A percentile compares a stretch with the other conserved stretches of the same genome.
Conservation (phyloP, 37 sponge, comb jelly and placozoan species). For the Chondrilla cf. caribensis region DNA sequence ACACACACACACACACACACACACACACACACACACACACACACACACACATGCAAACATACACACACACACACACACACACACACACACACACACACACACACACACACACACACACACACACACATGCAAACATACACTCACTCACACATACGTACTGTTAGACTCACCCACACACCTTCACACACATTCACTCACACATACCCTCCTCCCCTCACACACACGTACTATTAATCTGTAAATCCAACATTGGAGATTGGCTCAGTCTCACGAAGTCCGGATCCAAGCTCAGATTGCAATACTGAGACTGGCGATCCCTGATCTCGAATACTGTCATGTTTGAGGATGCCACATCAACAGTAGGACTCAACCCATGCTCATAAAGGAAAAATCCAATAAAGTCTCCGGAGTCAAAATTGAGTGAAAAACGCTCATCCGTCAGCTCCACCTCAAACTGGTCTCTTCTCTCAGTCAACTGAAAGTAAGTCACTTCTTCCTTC, state of each 20-base stretch:
- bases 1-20: not conserved
- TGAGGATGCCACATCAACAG: not conserved
- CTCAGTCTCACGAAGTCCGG: too few relatives aligned
- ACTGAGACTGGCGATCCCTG: not conserved
- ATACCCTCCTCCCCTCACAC: not conserved
- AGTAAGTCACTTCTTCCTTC: not conserved
- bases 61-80: not conserved
- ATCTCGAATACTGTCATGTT: not conserved
- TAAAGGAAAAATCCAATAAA: conserved; percentile 7
- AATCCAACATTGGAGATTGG: not conserved
- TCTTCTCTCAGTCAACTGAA: not conserved
- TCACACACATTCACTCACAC: not conserved
- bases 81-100: conserved; percentile 25
- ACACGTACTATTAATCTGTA: not conserved
- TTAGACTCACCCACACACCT: not conserved
- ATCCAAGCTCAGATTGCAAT: not conserved
- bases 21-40: not conserved
- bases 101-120: conserved; percentile 7
- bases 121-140: not conserved
- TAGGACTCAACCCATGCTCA: not conserved
- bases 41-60: conserved; percentile 8
- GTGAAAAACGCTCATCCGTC: not conserved
- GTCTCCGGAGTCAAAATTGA: not conserved
- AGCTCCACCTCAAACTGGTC: not conserved
- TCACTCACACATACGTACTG: not conserved